phyloP scores from a whole-genome alignment of 2,113 vertebrate species.

The Bostrychus sinensis region DNA sequence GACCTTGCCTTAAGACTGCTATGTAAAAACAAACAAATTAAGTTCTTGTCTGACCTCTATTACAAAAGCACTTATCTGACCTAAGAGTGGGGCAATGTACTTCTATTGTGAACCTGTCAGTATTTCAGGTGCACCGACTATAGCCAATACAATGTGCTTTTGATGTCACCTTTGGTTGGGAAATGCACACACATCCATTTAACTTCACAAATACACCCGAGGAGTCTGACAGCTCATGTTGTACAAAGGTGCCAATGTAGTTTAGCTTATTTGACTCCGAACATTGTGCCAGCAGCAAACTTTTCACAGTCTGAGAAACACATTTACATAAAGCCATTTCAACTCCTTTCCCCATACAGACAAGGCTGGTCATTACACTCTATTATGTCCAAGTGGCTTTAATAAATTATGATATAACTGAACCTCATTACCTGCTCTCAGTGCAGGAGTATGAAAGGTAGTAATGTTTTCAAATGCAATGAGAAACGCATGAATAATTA shows the following conservation, averaged over 20 bases:
- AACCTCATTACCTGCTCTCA: slow-evolving; percentile 3
- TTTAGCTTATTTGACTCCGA: no score
- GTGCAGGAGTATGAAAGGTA: slow-evolving; percentile 2
- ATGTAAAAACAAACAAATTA: neutral
- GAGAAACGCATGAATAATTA: slow-evolving; percentile 36
- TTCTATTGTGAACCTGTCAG: neutral
- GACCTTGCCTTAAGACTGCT: no score
- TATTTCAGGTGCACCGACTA: no score
- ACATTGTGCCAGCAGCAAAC: neutral
- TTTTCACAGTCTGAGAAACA: neutral
- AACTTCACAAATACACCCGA: neutral
- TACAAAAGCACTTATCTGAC: neutral
- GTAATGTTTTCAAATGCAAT: slow-evolving; percentile 9
- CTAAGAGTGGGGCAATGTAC: neutral
- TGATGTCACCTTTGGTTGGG: neutral
- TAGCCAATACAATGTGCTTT: no score
- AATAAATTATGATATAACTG: slow-evolving; percentile 36
- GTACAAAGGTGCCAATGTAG: neutral
- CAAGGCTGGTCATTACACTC: neutral
- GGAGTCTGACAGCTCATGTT: neutral
- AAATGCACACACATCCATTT: neutral
- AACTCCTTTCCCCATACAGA: neutral
- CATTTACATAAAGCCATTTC: neutral
- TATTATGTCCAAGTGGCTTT: neutral
- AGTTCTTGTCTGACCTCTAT: neutral